These are phyloP conservation scores for Myrmophylax atrothorax DNA, from an alignment of 2,113 vertebrate species.

Conservation along the genomic window DNA sequence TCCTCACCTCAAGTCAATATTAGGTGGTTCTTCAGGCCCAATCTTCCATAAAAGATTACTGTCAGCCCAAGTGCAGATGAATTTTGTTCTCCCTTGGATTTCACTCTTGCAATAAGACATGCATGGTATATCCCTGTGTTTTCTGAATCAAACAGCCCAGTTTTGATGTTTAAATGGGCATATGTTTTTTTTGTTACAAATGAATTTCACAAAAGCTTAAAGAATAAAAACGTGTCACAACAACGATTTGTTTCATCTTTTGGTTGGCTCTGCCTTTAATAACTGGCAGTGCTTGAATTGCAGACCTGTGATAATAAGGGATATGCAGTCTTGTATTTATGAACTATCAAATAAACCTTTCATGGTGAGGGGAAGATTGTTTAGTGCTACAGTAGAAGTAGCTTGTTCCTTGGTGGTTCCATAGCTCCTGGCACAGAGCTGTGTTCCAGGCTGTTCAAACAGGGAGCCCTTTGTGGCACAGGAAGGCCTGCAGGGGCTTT, in stretches of 20 bases:
- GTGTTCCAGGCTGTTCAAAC: background rate
- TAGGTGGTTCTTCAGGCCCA: background rate
- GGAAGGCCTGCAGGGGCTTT: background rate
- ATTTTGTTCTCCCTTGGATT: background rate
- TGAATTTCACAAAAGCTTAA: background rate
- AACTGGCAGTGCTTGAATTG: background rate
- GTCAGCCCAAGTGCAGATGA: background rate
- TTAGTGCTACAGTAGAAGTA: background rate
- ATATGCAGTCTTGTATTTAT: background rate
- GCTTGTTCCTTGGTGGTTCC: background rate
- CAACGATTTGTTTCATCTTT: background rate
- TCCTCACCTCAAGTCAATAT: background rate
- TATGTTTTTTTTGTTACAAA: background rate
- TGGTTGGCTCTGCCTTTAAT: background rate
- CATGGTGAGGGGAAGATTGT: background rate
- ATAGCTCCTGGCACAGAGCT: background rate
- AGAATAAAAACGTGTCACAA: background rate
- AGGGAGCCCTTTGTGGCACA: background rate
- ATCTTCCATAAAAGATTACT: background rate
- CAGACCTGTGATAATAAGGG: background rate
- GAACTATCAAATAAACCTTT: background rate
- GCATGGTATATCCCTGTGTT: background rate
- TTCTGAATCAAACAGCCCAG: background rate
- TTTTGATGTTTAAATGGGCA: background rate
- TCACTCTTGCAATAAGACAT: background rate